Evolutionary conservation across 1,140 invertebrate genomes (phyloP), one percentile per base, ranked within the genome.

Genomic region (Druon quercuslanigerum): DNA sequence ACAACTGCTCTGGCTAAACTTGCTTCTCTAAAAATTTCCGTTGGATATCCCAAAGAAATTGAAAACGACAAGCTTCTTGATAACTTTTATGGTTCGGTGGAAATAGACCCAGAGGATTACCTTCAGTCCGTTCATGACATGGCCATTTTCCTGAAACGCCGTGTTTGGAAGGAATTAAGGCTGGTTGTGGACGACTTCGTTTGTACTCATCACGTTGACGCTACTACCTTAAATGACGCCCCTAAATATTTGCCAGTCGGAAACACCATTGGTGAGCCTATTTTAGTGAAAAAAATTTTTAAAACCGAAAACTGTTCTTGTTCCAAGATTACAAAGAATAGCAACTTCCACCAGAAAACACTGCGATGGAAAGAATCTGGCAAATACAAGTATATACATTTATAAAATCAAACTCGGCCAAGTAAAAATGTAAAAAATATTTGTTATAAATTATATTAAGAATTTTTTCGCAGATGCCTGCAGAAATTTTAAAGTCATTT

Each of bases 11-110:
- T 96, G 52, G 93, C 94, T 12, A 97, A 97, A 89, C 93, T 96
- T 0, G 91, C 93, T 14, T 92, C 93, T 4, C 97, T 97, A 94
- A 91, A 93, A 2, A 93, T 94, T 3, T 95, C 96, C 85, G 96
- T 97, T 83, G 96, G 95, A 1, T 97, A 97, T 85, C 95, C 96
- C 11, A 94, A 95, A 72, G 97, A 97, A 90, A 93, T 98, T 56
- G 87, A 96, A 3, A 93, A 97, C 77, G 92, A 96, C 71, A 87
- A 91, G 0, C 95, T 96, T 87, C 90, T 98, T 0, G 94, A 95
- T 25, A 92, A 95, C 76, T 95, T 96, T 83, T 98, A 97, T 84
- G 85, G 93, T 60, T 94, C 95, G 91, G 88, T 97, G 51, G 94
- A 95, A 73, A 92, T 97, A 79, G 92, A 93, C 16, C 91, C 93